Evolutionary conservation across 2,113 vertebrate species (phyloP).

Genomic region (Aphyosemion australe): DNA sequence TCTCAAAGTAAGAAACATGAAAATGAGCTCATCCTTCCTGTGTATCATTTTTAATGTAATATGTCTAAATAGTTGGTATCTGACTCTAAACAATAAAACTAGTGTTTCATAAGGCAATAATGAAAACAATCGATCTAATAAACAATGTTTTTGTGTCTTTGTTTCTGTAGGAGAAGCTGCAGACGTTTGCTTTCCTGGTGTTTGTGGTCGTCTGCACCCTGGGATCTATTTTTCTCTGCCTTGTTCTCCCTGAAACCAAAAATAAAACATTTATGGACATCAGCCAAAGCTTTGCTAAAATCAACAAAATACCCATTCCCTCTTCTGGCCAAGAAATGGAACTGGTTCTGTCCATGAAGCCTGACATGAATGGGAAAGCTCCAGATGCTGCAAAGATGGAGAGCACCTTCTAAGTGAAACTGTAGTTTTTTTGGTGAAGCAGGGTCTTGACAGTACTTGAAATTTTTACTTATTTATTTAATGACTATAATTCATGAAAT

Average conservation of each 20-base stretch:
- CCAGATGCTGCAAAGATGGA: conserved; percentile 60
- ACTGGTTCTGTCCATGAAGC: conserved; percentile 61
- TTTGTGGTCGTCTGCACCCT: conserved; percentile 83
- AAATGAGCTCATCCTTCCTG: not conserved
- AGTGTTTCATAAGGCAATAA: not conserved
- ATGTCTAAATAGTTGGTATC: not conserved
- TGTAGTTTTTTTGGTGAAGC: not conserved
- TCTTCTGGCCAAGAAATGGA: conserved; percentile 73
- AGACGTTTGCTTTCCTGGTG: conserved; percentile 88
- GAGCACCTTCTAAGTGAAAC: conserved; percentile 61
- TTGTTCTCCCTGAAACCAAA: conserved; percentile 94
- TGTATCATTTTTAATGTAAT: not conserved
- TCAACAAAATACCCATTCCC: conserved; percentile 78
- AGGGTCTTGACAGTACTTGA: conserved; percentile 14
- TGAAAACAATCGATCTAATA: not conserved
- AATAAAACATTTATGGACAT: conserved; percentile 92
- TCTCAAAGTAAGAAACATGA: not conserved
- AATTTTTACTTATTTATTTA: conserved; percentile 51
- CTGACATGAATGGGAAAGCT: conserved; percentile 36
- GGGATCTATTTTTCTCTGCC: conserved; percentile 83
- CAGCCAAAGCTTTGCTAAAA: conserved; percentile 88
- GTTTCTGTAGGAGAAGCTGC: conserved; percentile 79
- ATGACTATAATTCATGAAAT: conserved; percentile 5
- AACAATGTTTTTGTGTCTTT: conserved; percentile 28
- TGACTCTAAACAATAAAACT: not conserved